phyloP scores from a whole-genome alignment of 2,888 invertebrate genomes.

The Callinectes sapidus region DNA sequence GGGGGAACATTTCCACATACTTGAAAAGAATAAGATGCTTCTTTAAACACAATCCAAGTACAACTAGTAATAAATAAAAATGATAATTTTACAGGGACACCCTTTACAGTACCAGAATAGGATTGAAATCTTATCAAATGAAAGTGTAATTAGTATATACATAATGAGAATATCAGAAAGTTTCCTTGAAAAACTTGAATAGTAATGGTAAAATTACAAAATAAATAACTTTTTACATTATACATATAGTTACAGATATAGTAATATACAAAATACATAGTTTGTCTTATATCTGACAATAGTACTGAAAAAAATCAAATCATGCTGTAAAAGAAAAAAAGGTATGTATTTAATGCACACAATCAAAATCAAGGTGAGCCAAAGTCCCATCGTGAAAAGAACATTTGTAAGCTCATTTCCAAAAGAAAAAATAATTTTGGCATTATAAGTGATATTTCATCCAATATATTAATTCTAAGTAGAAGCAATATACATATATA shows the following conservation, averaged over 20 bases:
- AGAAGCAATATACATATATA: background rate
- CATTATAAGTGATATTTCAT: background rate
- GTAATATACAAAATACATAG: background rate
- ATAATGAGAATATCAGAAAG: background rate
- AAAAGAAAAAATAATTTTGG: background rate
- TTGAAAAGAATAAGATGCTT: background rate
- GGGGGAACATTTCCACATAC: no score
- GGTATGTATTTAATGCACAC: background rate
- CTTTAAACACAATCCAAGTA: background rate
- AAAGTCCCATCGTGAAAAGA: background rate
- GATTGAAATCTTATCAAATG: background rate
- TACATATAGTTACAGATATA: background rate
- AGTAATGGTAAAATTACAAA: background rate
- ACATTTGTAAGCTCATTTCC: background rate
- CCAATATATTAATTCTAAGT: background rate
- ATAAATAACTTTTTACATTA: conserved; percentile 9
- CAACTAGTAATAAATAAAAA: no score
- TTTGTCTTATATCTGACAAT: background rate
- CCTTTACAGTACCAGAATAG: background rate
- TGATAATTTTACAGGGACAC: no score
- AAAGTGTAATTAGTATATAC: background rate
- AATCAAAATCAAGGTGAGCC: background rate
- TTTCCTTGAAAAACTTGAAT: background rate
- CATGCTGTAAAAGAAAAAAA: background rate
- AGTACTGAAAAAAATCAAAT: background rate